These are phyloP conservation scores for Nezara viridula DNA, from an alignment of 2,888 invertebrate genomes.

Conservation along the genomic window DNA sequence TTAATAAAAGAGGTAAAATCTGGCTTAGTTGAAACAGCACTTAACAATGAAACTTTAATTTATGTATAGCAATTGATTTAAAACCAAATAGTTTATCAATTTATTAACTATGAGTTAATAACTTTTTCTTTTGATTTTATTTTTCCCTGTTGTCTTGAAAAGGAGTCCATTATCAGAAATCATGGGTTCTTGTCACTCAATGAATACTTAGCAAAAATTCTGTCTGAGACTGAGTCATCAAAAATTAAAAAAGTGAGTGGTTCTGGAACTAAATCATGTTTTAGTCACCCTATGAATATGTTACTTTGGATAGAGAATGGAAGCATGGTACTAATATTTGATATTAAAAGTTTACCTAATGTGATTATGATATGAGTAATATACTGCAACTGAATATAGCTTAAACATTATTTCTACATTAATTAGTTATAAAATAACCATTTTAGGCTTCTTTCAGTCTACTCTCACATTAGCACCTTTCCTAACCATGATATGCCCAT, in stretches of 20 bases:
- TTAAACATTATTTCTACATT: neutral
- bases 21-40: neutral
- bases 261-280: slow-evolving; percentile 10
- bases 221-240: slow-evolving; percentile 25
- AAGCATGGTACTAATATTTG: slow-evolving; percentile 43
- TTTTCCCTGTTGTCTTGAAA: slow-evolving; percentile 17
- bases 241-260: slow-evolving; percentile 24
- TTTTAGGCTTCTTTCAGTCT: too few species aligned
- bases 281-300: neutral
- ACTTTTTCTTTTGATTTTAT: neutral
- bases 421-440: neutral
- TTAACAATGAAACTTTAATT: neutral
- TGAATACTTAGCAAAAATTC: slow-evolving; percentile 40
- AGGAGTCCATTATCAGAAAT: slow-evolving; percentile 43
- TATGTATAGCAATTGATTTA: neutral
- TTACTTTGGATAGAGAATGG: slow-evolving; percentile 1
- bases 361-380: neutral
- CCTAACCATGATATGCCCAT: neutral
- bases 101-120: neutral
- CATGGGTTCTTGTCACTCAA: slow-evolving; percentile 42
- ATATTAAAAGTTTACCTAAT: neutral
- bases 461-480: neutral
- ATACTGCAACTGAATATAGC: neutral
- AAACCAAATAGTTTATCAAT: neutral
- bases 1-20: too few species aligned